Evolutionary conservation across 2,888 invertebrate species (phyloP), one percentile per base, ranked within the genome.

Genomic region (Volucella inflata): DNA sequence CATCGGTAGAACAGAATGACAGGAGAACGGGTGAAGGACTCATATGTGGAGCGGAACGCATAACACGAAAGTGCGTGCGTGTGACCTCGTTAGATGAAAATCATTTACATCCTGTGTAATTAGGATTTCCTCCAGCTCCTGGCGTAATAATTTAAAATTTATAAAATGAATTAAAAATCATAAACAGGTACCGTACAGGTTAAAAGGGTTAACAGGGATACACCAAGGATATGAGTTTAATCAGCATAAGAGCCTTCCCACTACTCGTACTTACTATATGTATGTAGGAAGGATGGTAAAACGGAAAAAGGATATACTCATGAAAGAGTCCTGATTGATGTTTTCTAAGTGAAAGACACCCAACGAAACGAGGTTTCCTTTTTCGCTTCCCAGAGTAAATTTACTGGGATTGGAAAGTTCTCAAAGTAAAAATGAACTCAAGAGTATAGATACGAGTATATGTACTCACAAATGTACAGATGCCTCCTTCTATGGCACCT

Each of bases 311-410:
- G 85, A 85, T 85, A 76, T 77, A 72, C 72, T 76, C 81, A 77
- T 85, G 85, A 85, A 76, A 76, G 76, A 71, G 76, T 80, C 44
- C 85, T 85, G 81, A 85, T 85, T 85, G 85, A 85, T 85, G 85
- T 81, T 81, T 77, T 85, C 71, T 81, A 85, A 81, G 85, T 85
- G 81, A 85, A 85, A 85, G 76, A 76, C 72, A 81, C 81, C 85
- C 76, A 68, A 77, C 76, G 55, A 76, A 72, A 70, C 46, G 46
- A 68, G 70, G 68, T 83, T 76, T 75, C 53, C 74, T 75, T 53
- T 64, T 70, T 67, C 40, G 11, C 74, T 60, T 38, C 42, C 55
- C 30, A 6, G 4, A 16, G 72, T 50, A 67, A 76, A 14, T 59
- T 57, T 48, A 64, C 21, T 67, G 81, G 65, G 16, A 65, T 65